Base-by-base conservation (phyloP, 2,888 invertebrate species). In the Xestia sexstrigata region DNA sequence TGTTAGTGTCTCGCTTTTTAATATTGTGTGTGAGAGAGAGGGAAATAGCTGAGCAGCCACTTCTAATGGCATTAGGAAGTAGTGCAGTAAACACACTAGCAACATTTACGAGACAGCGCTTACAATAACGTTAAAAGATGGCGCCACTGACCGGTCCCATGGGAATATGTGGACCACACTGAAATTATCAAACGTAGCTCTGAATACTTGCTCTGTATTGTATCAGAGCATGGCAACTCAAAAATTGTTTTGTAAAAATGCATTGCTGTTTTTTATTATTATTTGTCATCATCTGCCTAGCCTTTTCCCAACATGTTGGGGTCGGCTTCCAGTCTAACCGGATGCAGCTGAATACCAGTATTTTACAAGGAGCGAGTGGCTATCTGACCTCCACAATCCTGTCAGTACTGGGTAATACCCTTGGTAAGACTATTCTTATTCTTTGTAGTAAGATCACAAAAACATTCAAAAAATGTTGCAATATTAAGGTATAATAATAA, bases 61-160 rank as follows among this genome's bases (percentile, higher is more conserved):
- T 66, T 83, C 35, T 49, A 65, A 60, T 62, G 11, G 15, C 42
- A 60, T 30, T 30, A 52, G 4, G 26, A 20, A 65, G 63, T 69
- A 75, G 52, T 52, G 35, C 26, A 74, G 26, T 78, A 47, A 15
- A 70, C 62, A 76, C 52, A 72, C 78, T 91, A 91, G 93, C 93
- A 87, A 93, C 89, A 81, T 87, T 88, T 89, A 93, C 92, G 88
- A 88, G 88, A 87, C 92, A 94, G 92, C 92, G 92, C 94, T 95
- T 95, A 95, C 95, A 91, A 94, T 65, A 65, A 91, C 90, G 79
- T 88, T 90, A 93, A 91, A 91, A 92, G 91, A 83, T 91, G 92
- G 88, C 93, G 91, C 93, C 93, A 96, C 95, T 95, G 95, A 96
- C 95, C 96, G 93, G 91, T 94, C 93, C 95, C 95, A 93, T 82